Evolutionary conservation across 1,140 invertebrate genomes (phyloP), one percentile per base, ranked within the genome.

Genomic region (Ganaspis sp.): DNA sequence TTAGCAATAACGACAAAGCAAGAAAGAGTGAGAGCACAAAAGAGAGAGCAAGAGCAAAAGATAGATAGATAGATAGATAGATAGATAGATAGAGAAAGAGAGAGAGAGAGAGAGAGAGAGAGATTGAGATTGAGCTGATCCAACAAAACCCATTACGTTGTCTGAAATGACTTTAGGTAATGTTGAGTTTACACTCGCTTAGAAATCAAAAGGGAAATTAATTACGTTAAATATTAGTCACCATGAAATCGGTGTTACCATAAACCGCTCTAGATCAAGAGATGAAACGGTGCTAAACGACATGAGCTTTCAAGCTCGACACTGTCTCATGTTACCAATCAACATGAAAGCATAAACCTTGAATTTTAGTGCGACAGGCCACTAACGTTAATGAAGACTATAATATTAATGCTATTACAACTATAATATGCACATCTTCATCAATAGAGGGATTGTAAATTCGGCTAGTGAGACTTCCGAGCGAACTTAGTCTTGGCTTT

Each of bases 401-500:
- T 64, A 64, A 64, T 64, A 64, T 64, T 64, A 29, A 64, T 64
- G 58, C 8, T 64, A 26, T n/a, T 64, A n/a, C 58, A 11, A 12
- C 23, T 64, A 49, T 49, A 29, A 64, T 64, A 29, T 21, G 58
- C 26, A 64, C 4, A n/a, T 64, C 23, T 26, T 4, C 58, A 26
- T 64, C 58, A 64, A 64, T 64, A 64, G 21, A 29, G 15, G 11
- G 58, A 12, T 26, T 64, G 58, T 29, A 64, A 64, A 64, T 64
- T 64, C 23, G 23, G n/a, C 23, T 64, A 64, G 58, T 64, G 58
- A 29, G 58, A 64, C 58, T 64, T 64, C 58, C 53, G 54, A 53
- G 54, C 23, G 19, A 74, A 74, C 73, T 74, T 74, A 74, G 76
- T n/a, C 37, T 29, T 42, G 23, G 53, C 78, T 37, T 29, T 19